These are phyloP conservation scores for Hippocampus barbouri DNA, from an alignment of 2,113 vertebrate species.

Conservation along the genomic window DNA sequence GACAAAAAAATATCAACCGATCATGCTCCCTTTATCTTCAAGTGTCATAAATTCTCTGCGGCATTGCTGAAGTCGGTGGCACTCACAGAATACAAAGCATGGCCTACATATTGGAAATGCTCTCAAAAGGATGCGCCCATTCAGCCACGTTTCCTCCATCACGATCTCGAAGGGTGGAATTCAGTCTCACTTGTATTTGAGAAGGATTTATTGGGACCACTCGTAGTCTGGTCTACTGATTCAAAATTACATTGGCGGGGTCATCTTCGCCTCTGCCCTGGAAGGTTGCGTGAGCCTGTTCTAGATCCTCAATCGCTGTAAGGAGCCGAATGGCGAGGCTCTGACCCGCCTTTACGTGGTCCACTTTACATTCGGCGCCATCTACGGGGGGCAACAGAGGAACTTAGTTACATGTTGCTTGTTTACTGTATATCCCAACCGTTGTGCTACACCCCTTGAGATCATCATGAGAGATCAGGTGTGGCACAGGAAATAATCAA, in stretches of 20 bases:
- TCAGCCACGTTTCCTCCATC: constrained; percentile 12
- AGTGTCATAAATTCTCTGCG: constrained; percentile 31
- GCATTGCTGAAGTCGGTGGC: constrained; percentile 41
- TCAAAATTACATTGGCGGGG: constrained; percentile 39
- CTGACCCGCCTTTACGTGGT: constrained; percentile 41
- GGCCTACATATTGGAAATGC: constrained; percentile 23
- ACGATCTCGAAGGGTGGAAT: constrained; percentile 13
- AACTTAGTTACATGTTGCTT: not conserved
- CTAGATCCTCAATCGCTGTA: constrained; percentile 76
- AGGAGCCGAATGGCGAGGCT: constrained; percentile 64
- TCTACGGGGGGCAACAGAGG: constrained; percentile 30
- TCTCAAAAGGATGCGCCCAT: constrained; percentile 23
- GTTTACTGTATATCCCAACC: not conserved
- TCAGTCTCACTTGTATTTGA: constrained; percentile 6
- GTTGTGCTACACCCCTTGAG: not conserved
- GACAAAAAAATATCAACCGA: constrained; percentile 47
- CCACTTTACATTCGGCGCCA: constrained; percentile 40
- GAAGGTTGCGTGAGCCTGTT: constrained; percentile 75
- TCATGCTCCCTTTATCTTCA: constrained; percentile 39
- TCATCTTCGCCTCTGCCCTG: constrained; percentile 69
- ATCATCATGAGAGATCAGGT: too few species aligned
- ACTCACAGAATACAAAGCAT: constrained; percentile 41
- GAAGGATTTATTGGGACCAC: constrained; percentile 24
- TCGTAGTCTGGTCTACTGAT: constrained; percentile 47
- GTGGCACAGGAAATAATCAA: too few species aligned